Conservation (phyloP, 2,113 vertebrate genomes). For the Nothobranchius furzeri region DNA sequence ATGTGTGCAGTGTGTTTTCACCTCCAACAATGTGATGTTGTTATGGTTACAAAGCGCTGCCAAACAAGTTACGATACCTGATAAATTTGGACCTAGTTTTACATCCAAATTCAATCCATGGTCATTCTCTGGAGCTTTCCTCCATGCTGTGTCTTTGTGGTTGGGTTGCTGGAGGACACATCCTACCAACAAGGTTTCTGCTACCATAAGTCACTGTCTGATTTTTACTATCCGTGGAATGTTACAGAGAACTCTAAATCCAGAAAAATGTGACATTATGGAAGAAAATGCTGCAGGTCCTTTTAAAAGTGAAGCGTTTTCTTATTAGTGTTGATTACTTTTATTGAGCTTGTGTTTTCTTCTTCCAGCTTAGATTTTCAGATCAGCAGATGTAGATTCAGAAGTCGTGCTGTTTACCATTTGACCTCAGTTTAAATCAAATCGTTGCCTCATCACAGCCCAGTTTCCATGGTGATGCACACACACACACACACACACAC, state of each 20-base stretch:
- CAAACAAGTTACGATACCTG: no score
- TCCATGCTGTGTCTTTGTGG: neutral
- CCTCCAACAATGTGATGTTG: no score
- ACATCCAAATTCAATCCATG: no score
- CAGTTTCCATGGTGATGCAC: constrained; percentile 29
- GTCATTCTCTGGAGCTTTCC: neutral
- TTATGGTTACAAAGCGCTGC: no score
- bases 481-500: constrained; percentile 5
- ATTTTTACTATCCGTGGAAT: no score
- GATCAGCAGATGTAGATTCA: neutral
- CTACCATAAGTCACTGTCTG: no score
- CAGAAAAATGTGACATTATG: no score
- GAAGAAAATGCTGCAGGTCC: no score
- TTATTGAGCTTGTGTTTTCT: neutral
- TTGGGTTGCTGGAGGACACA: neutral
- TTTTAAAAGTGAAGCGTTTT: no score
- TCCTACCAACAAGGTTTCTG: neutral
- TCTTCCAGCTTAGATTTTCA: neutral
- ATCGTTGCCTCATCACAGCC: neutral
- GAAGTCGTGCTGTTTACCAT: neutral
- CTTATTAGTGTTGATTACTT: neutral
- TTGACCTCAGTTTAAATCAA: constrained; percentile 8
- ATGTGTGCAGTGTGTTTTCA: no score
- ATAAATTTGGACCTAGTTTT: no score
- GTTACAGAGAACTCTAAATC: no score